These are phyloP conservation scores for Mesorhabditis spiculigera DNA, from an alignment of 2,888 invertebrate genomes.

Conservation along the genomic window DNA sequence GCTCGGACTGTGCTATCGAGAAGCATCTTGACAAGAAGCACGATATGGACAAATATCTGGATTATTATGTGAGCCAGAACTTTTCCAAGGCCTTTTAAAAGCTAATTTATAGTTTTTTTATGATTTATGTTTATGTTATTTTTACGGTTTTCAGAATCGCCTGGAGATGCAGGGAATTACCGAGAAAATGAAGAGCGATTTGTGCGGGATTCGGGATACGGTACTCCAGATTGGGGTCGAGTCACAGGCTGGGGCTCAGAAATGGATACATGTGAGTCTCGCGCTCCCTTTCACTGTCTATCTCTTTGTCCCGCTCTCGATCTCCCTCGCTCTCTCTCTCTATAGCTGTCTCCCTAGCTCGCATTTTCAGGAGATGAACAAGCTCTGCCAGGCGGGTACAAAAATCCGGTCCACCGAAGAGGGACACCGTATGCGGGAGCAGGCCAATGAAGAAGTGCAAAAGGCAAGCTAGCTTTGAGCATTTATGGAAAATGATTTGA, in stretches of 20 bases:
- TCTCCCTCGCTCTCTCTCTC: neutral
- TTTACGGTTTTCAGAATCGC: neutral
- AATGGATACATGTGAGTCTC: neutral
- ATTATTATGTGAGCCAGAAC: conserved; percentile 3
- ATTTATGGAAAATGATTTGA: too few species aligned
- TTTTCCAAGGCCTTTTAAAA: too few species aligned
- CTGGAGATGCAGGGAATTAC: neutral
- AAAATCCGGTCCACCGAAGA: neutral
- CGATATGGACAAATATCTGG: neutral
- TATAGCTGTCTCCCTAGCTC: neutral
- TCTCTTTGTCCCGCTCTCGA: neutral
- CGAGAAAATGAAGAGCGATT: neutral
- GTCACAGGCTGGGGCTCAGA: neutral
- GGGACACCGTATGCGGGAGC: neutral
- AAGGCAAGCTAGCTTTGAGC: neutral
- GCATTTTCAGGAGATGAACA: neutral
- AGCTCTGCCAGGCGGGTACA: neutral
- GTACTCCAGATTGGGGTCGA: neutral
- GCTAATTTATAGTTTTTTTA: too few species aligned
- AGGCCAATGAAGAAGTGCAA: neutral
- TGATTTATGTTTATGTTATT: too few species aligned
- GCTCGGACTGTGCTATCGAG: conserved; percentile 6
- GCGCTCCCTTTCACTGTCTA: neutral
- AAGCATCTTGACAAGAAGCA: neutral
- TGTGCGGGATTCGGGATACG: neutral